Evolutionary conservation across 2,888 invertebrate genomes (phyloP).

Genomic region (Phyllotreta striolata): DNA sequence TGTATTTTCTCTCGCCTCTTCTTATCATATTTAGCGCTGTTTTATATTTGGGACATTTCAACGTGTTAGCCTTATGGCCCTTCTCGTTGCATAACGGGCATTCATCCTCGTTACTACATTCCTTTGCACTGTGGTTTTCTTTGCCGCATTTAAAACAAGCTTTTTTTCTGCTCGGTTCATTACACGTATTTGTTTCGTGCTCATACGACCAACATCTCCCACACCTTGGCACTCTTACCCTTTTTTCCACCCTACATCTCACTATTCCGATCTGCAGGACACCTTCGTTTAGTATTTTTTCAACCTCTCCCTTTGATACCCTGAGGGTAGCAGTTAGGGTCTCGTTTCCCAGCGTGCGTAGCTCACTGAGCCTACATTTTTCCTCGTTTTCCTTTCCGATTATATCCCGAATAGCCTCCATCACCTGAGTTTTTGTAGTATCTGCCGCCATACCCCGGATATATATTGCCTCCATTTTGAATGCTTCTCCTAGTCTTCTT

Average conservation of each 20-base stretch:
- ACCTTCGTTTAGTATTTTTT: neutral
- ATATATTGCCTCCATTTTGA: neutral
- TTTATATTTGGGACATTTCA: conserved; percentile 6
- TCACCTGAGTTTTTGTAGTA: neutral
- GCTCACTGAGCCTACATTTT: neutral
- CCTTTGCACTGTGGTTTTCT: conserved; percentile 13
- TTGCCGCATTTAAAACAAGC: conserved; percentile 21
- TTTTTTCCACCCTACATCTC: conserved; percentile 3
- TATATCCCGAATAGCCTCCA: neutral
- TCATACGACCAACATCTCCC: conserved; percentile 7
- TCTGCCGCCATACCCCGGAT: neutral
- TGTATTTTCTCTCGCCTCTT: no score
- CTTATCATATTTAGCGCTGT: no score
- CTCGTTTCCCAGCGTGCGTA: neutral
- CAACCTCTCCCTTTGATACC: neutral
- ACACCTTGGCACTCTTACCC: neutral
- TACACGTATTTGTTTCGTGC: conserved; percentile 1
- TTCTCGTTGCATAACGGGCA: conserved; percentile 16
- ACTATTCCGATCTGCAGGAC: conserved; percentile 1
- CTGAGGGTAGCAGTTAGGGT: neutral
- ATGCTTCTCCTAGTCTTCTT: neutral
- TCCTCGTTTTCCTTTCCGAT: neutral
- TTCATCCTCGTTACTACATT: conserved; percentile 16
- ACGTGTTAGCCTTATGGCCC: conserved; percentile 19
- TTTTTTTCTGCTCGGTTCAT: conserved; percentile 4